These are phyloP conservation scores for Cynoglossus semilaevis DNA, from an alignment of 2,113 vertebrate genomes.

Conservation along the genomic window DNA sequence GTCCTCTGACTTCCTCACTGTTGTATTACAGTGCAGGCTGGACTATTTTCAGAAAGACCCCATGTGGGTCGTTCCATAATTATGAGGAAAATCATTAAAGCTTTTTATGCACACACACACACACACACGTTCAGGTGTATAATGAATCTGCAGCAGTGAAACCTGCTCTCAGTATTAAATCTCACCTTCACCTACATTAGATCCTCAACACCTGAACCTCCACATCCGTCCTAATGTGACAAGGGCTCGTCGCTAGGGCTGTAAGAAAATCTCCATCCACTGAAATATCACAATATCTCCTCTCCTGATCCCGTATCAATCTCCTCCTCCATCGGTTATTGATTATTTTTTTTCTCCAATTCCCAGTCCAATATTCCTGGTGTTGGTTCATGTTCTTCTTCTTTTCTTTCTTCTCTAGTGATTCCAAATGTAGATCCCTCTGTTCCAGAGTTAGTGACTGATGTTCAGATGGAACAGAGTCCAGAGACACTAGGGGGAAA, in stretches of 20 bases:
- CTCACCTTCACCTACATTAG: slow-evolving; percentile 15
- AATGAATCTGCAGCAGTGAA: background rate
- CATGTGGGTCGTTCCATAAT: slow-evolving; percentile 32
- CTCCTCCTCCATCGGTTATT: no score
- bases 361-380: background rate
- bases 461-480: no score
- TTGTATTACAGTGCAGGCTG: slow-evolving; percentile 10
- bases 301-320: no score
- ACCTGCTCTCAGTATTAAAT: background rate
- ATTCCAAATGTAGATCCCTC: no score
- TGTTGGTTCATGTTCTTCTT: no score
- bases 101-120: slow-evolving; percentile 14
- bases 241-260: no score
- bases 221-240: background rate
- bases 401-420: no score
- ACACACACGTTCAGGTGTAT: background rate
- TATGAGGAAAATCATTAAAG: slow-evolving; percentile 35
- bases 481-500: no score
- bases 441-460: no score
- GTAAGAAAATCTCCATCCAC: no score
- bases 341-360: no score
- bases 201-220: slow-evolving; percentile 10
- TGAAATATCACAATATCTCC: background rate
- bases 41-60: slow-evolving; percentile 40
- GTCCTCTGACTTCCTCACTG: no score